A percentile compares a stretch with the other conserved stretches of the same genome.
phyloP scores from a whole-genome alignment of 2,888 invertebrate genomes.

The Dryobota labecula region DNA sequence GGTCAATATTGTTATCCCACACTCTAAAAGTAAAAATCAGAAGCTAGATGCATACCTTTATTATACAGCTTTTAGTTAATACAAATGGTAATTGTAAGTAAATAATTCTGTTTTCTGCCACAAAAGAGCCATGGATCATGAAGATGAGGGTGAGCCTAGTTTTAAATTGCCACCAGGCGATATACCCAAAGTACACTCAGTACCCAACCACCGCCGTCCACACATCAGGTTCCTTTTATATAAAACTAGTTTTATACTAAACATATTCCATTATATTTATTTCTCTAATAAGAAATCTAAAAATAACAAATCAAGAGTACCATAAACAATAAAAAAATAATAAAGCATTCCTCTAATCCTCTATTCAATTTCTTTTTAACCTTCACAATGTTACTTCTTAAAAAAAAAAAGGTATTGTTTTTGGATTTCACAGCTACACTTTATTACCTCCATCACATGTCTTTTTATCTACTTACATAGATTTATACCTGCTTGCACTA shows the following conservation, averaged over 20 bases:
- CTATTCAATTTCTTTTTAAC: neutral
- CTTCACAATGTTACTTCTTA: no score
- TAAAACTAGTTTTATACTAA: constrained; percentile 38
- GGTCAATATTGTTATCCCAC: neutral
- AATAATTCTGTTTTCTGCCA: constrained; percentile 65
- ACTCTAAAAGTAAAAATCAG: neutral
- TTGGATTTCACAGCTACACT: constrained; percentile 38
- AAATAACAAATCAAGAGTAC: constrained; percentile 10
- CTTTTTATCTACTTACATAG: neutral
- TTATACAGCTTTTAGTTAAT: neutral
- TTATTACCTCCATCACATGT: constrained; percentile 5
- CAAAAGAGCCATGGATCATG: constrained; percentile 83
- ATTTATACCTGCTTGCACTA: constrained; percentile 7
- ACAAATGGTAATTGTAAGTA: constrained; percentile 20
- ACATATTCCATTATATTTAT: constrained; percentile 17
- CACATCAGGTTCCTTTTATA: constrained; percentile 81
- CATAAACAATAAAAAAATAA: neutral
- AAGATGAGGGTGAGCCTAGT: constrained; percentile 76
- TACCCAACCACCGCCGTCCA: constrained; percentile 87
- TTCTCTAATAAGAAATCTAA: constrained; percentile 32
- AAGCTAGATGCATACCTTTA: neutral
- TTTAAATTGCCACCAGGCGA: constrained; percentile 79
- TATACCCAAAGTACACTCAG: constrained; percentile 87
- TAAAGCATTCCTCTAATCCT: neutral
- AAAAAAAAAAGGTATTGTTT: constrained; percentile 11